Base-by-base conservation (phyloP, 2,888 invertebrate species). In the Dioctria linearis region DNA sequence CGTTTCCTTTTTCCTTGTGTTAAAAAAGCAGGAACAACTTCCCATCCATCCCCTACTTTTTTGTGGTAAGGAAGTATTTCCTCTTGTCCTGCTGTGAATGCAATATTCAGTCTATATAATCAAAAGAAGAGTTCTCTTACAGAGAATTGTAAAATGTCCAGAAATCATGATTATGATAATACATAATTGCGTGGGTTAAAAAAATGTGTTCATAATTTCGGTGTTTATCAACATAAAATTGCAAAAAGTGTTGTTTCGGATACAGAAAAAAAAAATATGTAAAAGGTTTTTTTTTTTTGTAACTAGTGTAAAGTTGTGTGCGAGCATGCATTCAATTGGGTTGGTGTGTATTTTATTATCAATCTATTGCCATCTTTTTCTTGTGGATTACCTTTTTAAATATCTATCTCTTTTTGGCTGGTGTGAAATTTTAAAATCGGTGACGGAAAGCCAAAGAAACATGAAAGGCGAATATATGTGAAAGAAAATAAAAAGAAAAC, bases 221-320 rank as follows among this genome's bases (percentile, higher is more conserved):
- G 11, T 73, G 73, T 73, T 73, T 73, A 73, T 73, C 73, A 73
- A 73, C 73, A 73, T 73, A 73, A 57, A 51, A 73, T 73, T 73
- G 73, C 13, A 25, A 25, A 25, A 69, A 51, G 57, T 57, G 42
- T n/a, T 25, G 49, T 73, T 57, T 57, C 57, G 11, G 37, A 73
- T 57, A 57, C 59, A 57, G 42, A 57, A 59, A 73, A 73, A 57
- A 54, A 42, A 73, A 73, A 73, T 59, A 57, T 73, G 42, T 73
- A 25, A 42, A n/a, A 9, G 1, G 40, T 3, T 3, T 5, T 65
- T 37, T n/a, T n/a, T 5, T 5, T 65, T 42, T 42, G n/a, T n/a
- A 11, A 42, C 65, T 39, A 49, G 69, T 69, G 69, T 13, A 40
- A 49, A 51, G 51, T 69, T 49, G 37, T 49, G 51, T 49, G 49